A percentile compares a stretch with the other conserved stretches of the same genome.
phyloP scores from a whole-genome alignment of 64 coral and sea anemone species.

The Pocillopora verrucosa region DNA sequence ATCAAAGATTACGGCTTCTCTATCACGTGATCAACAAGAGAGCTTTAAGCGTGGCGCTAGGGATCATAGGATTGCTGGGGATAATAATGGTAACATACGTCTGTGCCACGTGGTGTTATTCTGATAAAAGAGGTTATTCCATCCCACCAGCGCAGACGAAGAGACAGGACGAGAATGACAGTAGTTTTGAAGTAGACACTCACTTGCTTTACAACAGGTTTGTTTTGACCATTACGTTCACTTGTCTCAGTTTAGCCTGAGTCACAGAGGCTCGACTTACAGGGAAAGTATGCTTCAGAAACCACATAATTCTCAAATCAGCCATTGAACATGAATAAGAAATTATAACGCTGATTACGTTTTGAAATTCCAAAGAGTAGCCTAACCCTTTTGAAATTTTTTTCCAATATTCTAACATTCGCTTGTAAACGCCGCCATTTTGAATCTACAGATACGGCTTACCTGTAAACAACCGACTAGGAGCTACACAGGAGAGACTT shows the following conservation, averaged over 20 bases:
- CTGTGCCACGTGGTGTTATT: background rate
- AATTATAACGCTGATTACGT: too few relatives aligned
- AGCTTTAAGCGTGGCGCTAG: conserved; percentile 23
- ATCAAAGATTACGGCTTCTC: background rate
- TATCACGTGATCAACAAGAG: conserved; percentile 10
- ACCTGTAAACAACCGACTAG: too few relatives aligned
- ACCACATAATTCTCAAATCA: too few relatives aligned
- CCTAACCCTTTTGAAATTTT: too few relatives aligned
- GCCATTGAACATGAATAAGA: too few relatives aligned
- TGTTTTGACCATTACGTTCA: background rate
- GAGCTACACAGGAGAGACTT: too few relatives aligned
- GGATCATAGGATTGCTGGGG: conserved; percentile 22
- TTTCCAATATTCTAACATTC: too few relatives aligned
- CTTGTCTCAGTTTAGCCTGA: background rate
- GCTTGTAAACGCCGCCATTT: too few relatives aligned
- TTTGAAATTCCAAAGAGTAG: too few relatives aligned
- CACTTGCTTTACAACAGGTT: conserved; percentile 18
- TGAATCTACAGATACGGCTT: too few relatives aligned
- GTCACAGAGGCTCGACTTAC: too few relatives aligned
- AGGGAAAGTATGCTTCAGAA: too few relatives aligned
- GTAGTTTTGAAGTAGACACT: background rate
- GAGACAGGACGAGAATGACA: background rate
- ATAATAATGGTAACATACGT: conserved; percentile 17
- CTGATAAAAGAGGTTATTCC: conserved; percentile 12
- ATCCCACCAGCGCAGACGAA: conserved; percentile 16